Conservation (phyloP, 2,888 invertebrate genomes). For the Desoria tigrina region DNA sequence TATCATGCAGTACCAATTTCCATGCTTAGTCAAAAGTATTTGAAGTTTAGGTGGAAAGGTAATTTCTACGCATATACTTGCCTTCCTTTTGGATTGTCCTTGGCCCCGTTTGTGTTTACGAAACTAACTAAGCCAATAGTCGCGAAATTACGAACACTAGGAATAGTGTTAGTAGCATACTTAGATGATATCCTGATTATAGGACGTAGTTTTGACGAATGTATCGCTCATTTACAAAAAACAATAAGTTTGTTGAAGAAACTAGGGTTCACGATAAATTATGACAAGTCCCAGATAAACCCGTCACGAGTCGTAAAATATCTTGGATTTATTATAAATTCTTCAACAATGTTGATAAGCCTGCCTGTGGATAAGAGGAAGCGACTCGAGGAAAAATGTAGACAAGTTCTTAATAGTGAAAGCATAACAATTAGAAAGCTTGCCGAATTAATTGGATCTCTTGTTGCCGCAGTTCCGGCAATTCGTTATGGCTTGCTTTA, state of each 20-base stretch:
- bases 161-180: neutral
- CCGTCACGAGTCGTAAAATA: constrained; percentile 1
- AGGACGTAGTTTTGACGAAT: neutral
- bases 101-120: constrained; percentile 12
- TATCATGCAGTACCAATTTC: constrained; percentile 10
- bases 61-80: constrained; percentile 10
- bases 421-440: neutral
- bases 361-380: constrained; percentile 4
- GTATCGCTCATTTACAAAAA: neutral
- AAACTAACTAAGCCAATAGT: constrained; percentile 17
- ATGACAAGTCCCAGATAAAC: neutral
- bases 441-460: neutral
- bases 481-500: neutral
- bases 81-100: constrained; percentile 12
- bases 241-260: neutral
- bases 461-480: neutral
- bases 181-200: constrained; percentile 14
- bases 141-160: neutral
- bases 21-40: neutral
- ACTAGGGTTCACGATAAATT: neutral
- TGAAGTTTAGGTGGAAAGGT: constrained; percentile 5
- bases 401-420: neutral
- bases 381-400: neutral
- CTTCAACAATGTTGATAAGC: neutral
- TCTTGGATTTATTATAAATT: constrained; percentile 9